These are phyloP conservation scores for Trialeurodes vaporariorum DNA, from an alignment of 1,140 invertebrate genomes.

Conservation along the genomic window DNA sequence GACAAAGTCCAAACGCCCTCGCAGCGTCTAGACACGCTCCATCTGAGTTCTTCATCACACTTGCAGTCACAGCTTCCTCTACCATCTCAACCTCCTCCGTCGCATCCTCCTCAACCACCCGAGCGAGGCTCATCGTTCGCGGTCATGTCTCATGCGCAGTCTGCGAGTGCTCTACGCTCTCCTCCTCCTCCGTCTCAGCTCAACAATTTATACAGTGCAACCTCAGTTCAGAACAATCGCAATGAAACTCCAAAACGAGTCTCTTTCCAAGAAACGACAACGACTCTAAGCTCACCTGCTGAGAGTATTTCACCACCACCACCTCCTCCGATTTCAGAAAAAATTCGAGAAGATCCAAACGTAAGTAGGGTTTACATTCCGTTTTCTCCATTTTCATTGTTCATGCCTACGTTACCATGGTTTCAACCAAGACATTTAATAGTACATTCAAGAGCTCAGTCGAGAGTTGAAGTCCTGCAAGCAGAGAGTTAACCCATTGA, in stretches of 20 bases:
- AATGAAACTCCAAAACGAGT: slow-evolving; percentile 42
- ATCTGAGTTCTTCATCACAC: neutral
- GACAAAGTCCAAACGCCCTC: slow-evolving; percentile 13
- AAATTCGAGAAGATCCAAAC: slow-evolving; percentile 64
- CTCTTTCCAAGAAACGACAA: slow-evolving; percentile 56
- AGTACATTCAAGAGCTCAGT: neutral
- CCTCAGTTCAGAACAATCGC: slow-evolving; percentile 9
- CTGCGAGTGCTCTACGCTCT: slow-evolving; percentile 33
- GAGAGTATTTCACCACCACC: neutral
- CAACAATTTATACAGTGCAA: neutral
- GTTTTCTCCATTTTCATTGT: slow-evolving; percentile 16
- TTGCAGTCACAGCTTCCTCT: slow-evolving; percentile 43
- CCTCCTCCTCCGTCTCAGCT: slow-evolving; percentile 31
- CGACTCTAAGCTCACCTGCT: slow-evolving; percentile 33
- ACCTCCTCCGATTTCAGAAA: slow-evolving; percentile 40
- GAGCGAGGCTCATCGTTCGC: slow-evolving; percentile 69
- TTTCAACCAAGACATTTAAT: slow-evolving; percentile 29
- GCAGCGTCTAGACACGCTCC: neutral
- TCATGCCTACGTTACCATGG: no score
- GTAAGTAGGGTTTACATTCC: slow-evolving; percentile 41
- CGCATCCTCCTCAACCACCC: slow-evolving; percentile 57
- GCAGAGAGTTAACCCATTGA: no score
- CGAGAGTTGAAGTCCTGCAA: no score
- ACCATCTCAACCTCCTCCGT: slow-evolving; percentile 8
- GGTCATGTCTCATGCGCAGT: slow-evolving; percentile 50